Percentiles rank a stretch among this genome's conserved stretches.
These are phyloP conservation scores for Chiloscyllium plagiosum DNA, from an alignment of 2,113 vertebrate species.

Conservation along the genomic window DNA sequence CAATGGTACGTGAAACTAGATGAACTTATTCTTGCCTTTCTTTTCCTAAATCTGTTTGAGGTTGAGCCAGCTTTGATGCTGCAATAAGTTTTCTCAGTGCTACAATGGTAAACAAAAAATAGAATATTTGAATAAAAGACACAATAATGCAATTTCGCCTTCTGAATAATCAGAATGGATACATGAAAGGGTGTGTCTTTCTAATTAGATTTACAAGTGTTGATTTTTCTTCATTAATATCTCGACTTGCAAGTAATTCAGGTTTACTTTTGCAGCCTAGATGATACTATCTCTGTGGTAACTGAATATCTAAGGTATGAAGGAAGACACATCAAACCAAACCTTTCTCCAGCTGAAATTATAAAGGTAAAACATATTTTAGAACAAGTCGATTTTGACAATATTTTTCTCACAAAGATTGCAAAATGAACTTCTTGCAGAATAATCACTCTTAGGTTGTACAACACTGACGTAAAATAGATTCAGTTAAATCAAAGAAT, in stretches of 20 bases:
- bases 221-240: background rate
- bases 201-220: background rate
- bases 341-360: constrained; percentile 47
- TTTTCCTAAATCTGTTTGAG: background rate
- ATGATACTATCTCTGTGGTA: constrained; percentile 66
- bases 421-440: background rate
- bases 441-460: background rate
- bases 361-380: constrained; percentile 60
- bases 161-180: background rate
- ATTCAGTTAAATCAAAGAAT: background rate
- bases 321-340: constrained; percentile 49
- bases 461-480: background rate
- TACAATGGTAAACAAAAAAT: background rate
- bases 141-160: background rate
- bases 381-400: background rate
- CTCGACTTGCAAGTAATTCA: background rate
- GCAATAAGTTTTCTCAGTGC: background rate
- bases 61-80: background rate
- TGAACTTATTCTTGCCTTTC: background rate
- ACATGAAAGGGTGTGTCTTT: background rate
- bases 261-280: constrained; percentile 53
- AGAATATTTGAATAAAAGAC: background rate
- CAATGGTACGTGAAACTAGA: background rate
- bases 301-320: constrained; percentile 60
- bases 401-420: background rate